Base-by-base conservation (phyloP, 2,797 vertebrate genomes). In the Crax fasciolata region DNA sequence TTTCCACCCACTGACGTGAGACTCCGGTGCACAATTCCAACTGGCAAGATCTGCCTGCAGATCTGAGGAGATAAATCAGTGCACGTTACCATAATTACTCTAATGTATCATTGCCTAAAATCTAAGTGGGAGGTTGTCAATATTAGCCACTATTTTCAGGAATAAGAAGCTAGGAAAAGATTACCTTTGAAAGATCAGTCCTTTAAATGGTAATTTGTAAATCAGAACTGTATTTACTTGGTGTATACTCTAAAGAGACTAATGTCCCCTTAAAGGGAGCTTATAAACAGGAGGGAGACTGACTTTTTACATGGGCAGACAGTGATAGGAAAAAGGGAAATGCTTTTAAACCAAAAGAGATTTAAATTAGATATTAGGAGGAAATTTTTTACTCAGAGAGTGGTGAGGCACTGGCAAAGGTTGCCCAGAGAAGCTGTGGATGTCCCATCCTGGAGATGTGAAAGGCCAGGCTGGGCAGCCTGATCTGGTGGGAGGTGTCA, bases 31-130 rank as follows among this genome's bases (percentile, higher is more conserved):
- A 52, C 41, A 68, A 25, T 55, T 90, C 63, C 67, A 63, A 35
- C 10, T 93, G 89, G 92, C 84, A 76, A 80, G 61, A 91, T 86
- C 55, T 89, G 41, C 63, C 72, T 66, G 14, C 38, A 79, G 80
- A 55, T 90, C 51, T 70, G 10, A 87, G 16, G 32, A 73, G 9
- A 28, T 57, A 59, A 85, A 62, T 61, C 62, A 58, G 24, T 65
- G 16, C 55, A 13, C 18, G 38, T 35, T 86, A 39, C n/a, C 35
- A 28, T 74, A 86, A 16, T 75, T 70, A 67, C 82, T 32, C 25
- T 77, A 25, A 61, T 5, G 28, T 32, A 43, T 41, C 25, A 20
- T 44, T 75, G 51, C 30, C 14, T 91, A 57, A 87, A 88, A 44
- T 13, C 18, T 70, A 43, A 75, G 27, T 32, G 55, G n/a, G 30